These are phyloP conservation scores for Ophraella communa DNA, from an alignment of 2,888 invertebrate species.

Conservation along the genomic window DNA sequence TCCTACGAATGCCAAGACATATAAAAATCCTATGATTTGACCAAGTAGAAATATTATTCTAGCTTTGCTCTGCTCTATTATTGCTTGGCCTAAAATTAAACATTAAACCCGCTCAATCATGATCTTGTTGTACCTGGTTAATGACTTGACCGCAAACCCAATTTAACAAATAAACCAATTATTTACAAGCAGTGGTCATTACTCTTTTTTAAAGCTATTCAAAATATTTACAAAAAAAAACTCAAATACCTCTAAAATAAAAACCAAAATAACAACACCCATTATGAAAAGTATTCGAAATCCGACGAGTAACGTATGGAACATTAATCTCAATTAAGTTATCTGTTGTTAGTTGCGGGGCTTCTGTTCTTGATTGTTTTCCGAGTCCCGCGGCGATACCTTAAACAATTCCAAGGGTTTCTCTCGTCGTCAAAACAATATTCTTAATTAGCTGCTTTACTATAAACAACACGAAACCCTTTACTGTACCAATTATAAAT, in stretches of 20 bases:
- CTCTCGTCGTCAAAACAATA: conserved; percentile 35
- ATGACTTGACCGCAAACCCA: too few relatives aligned
- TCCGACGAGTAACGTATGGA: conserved; percentile 36
- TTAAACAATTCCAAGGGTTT: conserved; percentile 36
- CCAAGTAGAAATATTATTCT: too few relatives aligned
- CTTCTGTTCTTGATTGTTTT: conserved; percentile 47
- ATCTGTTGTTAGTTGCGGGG: conserved; percentile 44
- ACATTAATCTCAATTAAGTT: conserved; percentile 49
- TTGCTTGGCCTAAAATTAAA: too few relatives aligned
- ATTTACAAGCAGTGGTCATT: too few relatives aligned
- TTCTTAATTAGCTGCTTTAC: conserved; percentile 36
- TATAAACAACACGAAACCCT: conserved; percentile 40
- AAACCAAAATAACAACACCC: neutral
- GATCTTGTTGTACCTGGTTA: too few relatives aligned
- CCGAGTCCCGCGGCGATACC: conserved; percentile 39
- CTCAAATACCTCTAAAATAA: neutral
- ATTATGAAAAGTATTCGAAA: conserved; percentile 3
- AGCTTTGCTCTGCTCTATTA: too few relatives aligned
- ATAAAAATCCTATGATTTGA: too few relatives aligned
- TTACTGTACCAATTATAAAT: conserved; percentile 28
- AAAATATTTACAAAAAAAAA: neutral
- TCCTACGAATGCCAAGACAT: too few relatives aligned
- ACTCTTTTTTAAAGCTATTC: neutral
- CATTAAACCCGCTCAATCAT: too few relatives aligned
- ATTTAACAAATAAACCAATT: too few relatives aligned